Percentiles rank a stretch among this genome's conserved stretches.
Conservation (phyloP, 2,888 invertebrate genomes). For the Crematogaster levior region DNA sequence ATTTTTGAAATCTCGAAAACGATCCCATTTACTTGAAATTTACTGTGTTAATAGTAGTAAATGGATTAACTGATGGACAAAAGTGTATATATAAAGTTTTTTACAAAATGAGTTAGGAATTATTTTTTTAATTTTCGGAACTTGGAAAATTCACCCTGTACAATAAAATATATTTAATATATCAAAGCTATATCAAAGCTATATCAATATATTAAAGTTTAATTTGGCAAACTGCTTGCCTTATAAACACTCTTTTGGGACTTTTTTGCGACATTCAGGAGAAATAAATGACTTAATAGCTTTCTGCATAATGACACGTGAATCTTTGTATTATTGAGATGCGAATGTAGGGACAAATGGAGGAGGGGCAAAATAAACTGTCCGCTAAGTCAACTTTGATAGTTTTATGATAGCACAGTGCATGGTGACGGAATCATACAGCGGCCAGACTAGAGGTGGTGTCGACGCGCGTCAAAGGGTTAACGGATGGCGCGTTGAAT, state of each 20-base stretch:
- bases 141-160: too few species aligned
- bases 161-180: background rate
- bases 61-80: too few species aligned
- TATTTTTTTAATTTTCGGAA: too few species aligned
- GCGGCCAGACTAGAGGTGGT: background rate
- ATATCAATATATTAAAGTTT: too few species aligned
- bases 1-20: too few species aligned
- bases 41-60: too few species aligned
- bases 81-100: too few species aligned
- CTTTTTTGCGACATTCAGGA: background rate
- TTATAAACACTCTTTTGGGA: background rate
- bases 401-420: background rate
- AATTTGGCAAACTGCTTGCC: background rate
- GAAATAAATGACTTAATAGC: background rate
- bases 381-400: background rate
- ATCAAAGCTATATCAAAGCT: too few species aligned
- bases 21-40: too few species aligned
- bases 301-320: background rate
- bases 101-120: too few species aligned
- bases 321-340: background rate
- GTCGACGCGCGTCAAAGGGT: conserved; percentile 17
- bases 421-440: background rate
- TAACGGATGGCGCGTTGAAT: conserved; percentile 11
- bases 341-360: background rate
- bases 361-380: background rate